Percentiles rank a stretch among this genome's conserved stretches.
phyloP scores from a whole-genome alignment of 1,140 invertebrate species.

The Leucophenga varia region DNA sequence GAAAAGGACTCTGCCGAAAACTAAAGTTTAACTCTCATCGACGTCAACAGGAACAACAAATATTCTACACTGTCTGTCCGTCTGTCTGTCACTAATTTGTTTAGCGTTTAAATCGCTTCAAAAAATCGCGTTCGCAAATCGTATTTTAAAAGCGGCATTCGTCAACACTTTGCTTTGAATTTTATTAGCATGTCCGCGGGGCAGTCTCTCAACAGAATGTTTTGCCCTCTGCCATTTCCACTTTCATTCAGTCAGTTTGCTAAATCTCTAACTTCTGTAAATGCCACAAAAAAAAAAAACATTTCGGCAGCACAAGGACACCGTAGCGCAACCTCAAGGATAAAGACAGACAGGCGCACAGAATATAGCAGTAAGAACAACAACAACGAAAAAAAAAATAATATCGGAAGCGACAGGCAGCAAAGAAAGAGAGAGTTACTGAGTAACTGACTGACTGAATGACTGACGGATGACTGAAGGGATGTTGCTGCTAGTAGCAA shows the following conservation, averaged over 20 bases:
- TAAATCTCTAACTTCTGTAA: too few species aligned
- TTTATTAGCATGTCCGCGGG: constrained; percentile 48
- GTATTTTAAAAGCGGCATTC: constrained; percentile 20
- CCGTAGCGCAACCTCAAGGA: constrained; percentile 27
- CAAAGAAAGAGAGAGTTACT: neutral
- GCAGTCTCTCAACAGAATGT: too few species aligned
- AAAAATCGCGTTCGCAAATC: constrained; percentile 23
- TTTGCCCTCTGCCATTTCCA: too few species aligned
- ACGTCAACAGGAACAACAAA: too few species aligned
- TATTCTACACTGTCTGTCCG: too few species aligned
- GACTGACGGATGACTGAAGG: neutral
- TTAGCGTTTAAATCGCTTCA: constrained; percentile 22
- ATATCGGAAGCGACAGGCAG: neutral
- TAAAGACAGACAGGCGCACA: constrained; percentile 38
- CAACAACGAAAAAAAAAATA: too few species aligned
- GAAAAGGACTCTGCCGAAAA: too few species aligned
- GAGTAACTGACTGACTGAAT: too few species aligned
- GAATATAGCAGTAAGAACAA: constrained; percentile 18
- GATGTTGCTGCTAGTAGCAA: too few species aligned
- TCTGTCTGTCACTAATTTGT: constrained; percentile 42
- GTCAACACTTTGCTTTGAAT: constrained; percentile 38
- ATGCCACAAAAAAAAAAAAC: too few species aligned
- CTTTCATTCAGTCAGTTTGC: too few species aligned
- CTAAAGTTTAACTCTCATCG: too few species aligned
- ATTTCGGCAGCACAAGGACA: constrained; percentile 1